phyloP scores from a whole-genome alignment of 1,140 invertebrate species.

The Zaprionus camerounensis region DNA sequence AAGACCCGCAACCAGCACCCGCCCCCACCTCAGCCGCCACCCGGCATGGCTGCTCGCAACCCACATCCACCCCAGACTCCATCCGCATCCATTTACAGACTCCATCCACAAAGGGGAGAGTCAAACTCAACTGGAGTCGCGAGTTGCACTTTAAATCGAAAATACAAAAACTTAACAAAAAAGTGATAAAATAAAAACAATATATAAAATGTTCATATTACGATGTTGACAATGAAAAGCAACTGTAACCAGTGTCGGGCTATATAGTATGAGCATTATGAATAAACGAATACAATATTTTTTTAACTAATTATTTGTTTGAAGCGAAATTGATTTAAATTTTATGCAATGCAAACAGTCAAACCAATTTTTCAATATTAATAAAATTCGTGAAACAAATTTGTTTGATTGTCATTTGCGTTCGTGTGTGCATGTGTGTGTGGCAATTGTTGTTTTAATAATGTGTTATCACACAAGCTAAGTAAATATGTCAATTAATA shows the following conservation, averaged over 20 bases:
- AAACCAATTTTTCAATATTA: too few relatives aligned
- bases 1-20: slow-evolving; percentile 20
- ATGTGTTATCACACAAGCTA: too few relatives aligned
- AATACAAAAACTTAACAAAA: not conserved
- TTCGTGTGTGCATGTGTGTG: not conserved
- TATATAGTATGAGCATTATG: not conserved
- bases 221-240: slow-evolving; percentile 6
- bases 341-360: not conserved
- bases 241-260: not conserved
- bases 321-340: not conserved
- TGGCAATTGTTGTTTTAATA: too few relatives aligned
- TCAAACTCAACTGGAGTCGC: slow-evolving; percentile 8
- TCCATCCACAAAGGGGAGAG: not conserved
- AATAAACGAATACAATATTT: not conserved
- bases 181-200: not conserved
- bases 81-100: not conserved
- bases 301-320: not conserved
- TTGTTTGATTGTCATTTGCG: not conserved
- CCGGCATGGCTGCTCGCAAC: not conserved
- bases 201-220: not conserved
- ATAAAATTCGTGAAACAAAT: not conserved
- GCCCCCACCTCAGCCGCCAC: too few relatives aligned
- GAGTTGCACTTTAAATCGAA: slow-evolving; percentile 4
- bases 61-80: not conserved
- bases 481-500: too few relatives aligned